These are phyloP conservation scores for Morone chrysops DNA, from an alignment of 2,113 vertebrate species.

Conservation along the genomic window DNA sequence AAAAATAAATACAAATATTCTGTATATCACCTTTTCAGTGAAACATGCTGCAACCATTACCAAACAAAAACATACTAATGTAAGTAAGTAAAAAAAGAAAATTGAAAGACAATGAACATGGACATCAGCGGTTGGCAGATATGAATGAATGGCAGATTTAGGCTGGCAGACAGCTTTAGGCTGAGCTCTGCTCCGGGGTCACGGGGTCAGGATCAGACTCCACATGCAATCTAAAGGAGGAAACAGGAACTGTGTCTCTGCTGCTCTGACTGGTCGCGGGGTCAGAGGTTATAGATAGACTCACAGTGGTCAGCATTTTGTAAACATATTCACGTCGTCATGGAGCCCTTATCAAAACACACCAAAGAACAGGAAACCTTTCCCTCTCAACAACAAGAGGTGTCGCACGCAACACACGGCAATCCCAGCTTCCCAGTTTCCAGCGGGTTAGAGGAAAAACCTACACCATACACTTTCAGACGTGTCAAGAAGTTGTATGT, in stretches of 20 bases:
- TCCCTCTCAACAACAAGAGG: slow-evolving; percentile 58
- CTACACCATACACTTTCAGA: not conserved
- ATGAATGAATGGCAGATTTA: slow-evolving; percentile 2
- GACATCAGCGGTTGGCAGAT: not conserved
- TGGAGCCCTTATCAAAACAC: slow-evolving; percentile 69
- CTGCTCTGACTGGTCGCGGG: slow-evolving; percentile 45
- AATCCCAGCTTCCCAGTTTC: not conserved
- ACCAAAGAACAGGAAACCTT: slow-evolving; percentile 63
- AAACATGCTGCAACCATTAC: slow-evolving; percentile 13
- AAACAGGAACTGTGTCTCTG: slow-evolving; percentile 67
- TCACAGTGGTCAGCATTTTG: slow-evolving; percentile 71
- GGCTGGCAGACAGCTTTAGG: slow-evolving; percentile 35
- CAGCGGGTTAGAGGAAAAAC: not conserved
- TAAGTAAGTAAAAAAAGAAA: not conserved
- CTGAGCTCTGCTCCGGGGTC: slow-evolving; percentile 18
- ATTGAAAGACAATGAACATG: slow-evolving; percentile 17
- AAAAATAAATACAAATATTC: slow-evolving; percentile 59
- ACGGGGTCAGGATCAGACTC: slow-evolving; percentile 19
- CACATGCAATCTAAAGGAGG: slow-evolving; percentile 57
- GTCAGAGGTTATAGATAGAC: slow-evolving; percentile 63
- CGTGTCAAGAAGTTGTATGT: not conserved
- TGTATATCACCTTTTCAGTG: slow-evolving; percentile 8
- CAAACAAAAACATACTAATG: slow-evolving; percentile 1
- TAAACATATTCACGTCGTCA: slow-evolving; percentile 63
- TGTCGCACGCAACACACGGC: slow-evolving; percentile 54